Percentiles rank a stretch among this genome's conserved stretches.
These are phyloP conservation scores for Babylonia areolata DNA, from an alignment of 1,140 invertebrate genomes.

Conservation along the genomic window DNA sequence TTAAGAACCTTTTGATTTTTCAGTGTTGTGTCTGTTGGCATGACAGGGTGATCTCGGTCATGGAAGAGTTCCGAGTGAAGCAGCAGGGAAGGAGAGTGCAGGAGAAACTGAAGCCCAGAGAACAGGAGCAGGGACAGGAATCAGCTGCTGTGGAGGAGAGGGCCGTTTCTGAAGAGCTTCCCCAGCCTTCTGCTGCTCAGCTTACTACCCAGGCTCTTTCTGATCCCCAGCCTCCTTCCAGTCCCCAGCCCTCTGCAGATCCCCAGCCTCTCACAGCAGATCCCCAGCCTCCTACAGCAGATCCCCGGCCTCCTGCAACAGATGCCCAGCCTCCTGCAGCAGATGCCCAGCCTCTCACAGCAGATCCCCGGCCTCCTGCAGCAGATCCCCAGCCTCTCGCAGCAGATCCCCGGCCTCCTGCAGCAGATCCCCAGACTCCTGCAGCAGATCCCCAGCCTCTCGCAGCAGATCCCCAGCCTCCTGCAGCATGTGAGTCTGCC, in stretches of 20 bases:
- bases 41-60: not conserved
- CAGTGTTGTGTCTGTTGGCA: too few relatives aligned
- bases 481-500: not conserved
- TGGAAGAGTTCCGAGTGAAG: not conserved
- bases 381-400: not conserved
- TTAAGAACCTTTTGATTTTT: too few relatives aligned
- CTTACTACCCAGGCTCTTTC: too few relatives aligned
- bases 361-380: not conserved
- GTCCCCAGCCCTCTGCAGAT: too few relatives aligned
- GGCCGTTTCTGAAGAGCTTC: too few relatives aligned
- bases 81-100: not conserved
- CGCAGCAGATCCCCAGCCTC: not conserved
- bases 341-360: not conserved
- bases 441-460: not conserved
- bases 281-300: too few relatives aligned
- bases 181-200: too few relatives aligned
- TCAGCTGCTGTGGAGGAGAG: not conserved
- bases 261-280: too few relatives aligned
- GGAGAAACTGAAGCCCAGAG: not conserved
- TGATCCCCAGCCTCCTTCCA: too few relatives aligned
- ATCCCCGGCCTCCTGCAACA: too few relatives aligned
- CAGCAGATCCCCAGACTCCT: not conserved
- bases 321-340: not conserved
- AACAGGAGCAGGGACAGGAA: not conserved
- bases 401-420: not conserved